Percentiles rank a stretch among this genome's conserved stretches.
These are phyloP conservation scores for Anticlea derivata DNA, from an alignment of 2,888 invertebrate species.

Conservation along the genomic window DNA sequence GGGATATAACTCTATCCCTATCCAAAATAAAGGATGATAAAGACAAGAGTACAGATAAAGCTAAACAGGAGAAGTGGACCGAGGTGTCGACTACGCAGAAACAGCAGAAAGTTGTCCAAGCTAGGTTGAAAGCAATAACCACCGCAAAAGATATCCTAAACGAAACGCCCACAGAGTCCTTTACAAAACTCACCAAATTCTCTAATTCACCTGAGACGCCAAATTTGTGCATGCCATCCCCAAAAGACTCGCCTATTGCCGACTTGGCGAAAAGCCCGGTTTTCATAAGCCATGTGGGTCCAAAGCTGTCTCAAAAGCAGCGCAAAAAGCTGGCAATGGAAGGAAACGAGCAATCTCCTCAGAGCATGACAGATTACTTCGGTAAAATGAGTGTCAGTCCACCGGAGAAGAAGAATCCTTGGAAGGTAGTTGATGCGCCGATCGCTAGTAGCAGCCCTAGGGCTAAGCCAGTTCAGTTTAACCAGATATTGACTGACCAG, in stretches of 20 bases:
- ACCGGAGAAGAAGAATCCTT: constrained; percentile 78
- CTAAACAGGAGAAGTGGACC: constrained; percentile 73
- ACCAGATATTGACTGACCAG: constrained; percentile 88
- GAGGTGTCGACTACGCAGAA: constrained; percentile 74
- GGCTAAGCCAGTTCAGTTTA: constrained; percentile 63
- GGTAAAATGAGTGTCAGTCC: constrained; percentile 60
- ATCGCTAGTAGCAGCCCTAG: constrained; percentile 69
- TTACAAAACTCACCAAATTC: constrained; percentile 64
- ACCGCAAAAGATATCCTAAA: constrained; percentile 69
- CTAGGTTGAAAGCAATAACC: constrained; percentile 72
- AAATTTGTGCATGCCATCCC: constrained; percentile 69
- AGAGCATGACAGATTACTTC: constrained; percentile 59
- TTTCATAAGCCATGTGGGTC: constrained; percentile 70
- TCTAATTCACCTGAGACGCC: too few relatives aligned
- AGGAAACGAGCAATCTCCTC: constrained; percentile 55
- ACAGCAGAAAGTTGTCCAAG: constrained; percentile 76
- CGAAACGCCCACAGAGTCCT: constrained; percentile 62
- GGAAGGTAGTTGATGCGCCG: constrained; percentile 64
- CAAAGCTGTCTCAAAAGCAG: constrained; percentile 87
- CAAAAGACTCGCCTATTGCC: constrained; percentile 56
- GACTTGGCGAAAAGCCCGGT: constrained; percentile 58
- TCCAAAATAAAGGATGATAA: constrained; percentile 67
- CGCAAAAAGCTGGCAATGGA: constrained; percentile 84
- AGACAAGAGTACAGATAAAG: constrained; percentile 33
- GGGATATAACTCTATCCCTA: constrained; percentile 70